Percentiles rank a stretch among this genome's conserved stretches.
These are phyloP conservation scores for Danio choprae DNA, from an alignment of 2,797 vertebrate genomes.

Conservation along the genomic window DNA sequence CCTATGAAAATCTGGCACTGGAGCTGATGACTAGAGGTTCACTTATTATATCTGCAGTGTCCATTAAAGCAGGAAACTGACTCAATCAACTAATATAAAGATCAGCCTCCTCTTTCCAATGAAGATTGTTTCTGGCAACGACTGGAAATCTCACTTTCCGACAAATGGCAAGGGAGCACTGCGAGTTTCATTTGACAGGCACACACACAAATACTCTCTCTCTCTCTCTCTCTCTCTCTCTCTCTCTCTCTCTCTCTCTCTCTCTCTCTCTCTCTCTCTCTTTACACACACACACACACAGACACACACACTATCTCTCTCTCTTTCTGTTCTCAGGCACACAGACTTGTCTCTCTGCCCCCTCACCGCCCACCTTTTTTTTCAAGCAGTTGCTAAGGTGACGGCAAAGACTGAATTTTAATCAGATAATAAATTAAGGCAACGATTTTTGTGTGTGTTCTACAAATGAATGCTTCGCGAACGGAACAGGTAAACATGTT, in stretches of 20 bases:
- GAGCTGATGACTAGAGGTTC: not conserved
- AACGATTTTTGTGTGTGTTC: constrained; percentile 67
- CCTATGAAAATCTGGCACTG: not conserved
- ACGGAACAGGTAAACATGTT: constrained; percentile 33
- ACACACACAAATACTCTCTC: constrained; percentile 68
- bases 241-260: constrained; percentile 53
- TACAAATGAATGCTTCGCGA: constrained; percentile 9
- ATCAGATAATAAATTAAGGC: constrained; percentile 81
- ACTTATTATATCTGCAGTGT: not conserved
- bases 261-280: too few relatives aligned
- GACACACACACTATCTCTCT: not conserved
- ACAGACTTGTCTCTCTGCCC: constrained; percentile 75
- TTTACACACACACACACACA: constrained; percentile 57
- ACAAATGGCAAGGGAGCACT: constrained; percentile 39
- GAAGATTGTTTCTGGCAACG: constrained; percentile 34
- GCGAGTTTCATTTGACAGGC: constrained; percentile 43
- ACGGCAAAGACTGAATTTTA: constrained; percentile 83
- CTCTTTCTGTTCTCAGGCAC: constrained; percentile 35
- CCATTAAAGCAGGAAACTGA: constrained; percentile 13
- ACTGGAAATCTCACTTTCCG: constrained; percentile 9
- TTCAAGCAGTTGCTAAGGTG: constrained; percentile 84
- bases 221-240: constrained; percentile 47
- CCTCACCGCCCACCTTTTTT: constrained; percentile 79
- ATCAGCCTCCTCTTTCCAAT: constrained; percentile 25
- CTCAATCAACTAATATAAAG: constrained; percentile 7